A percentile compares a stretch with the other conserved stretches of the same genome.
Conservation (phyloP, 2,797 vertebrate genomes). For the Pseudochirops corinnae region DNA sequence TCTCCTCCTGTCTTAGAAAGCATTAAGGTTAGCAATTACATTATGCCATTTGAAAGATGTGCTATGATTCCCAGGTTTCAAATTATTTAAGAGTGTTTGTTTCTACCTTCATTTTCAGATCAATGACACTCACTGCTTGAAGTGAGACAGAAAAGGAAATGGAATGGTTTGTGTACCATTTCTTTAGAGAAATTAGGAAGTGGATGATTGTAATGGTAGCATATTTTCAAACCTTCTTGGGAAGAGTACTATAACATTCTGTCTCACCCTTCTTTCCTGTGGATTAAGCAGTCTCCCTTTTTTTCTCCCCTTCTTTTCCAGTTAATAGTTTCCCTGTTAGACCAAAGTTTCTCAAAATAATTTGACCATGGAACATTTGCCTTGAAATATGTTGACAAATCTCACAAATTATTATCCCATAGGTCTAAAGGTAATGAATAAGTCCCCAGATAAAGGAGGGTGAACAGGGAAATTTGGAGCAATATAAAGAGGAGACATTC, state of each 20-base stretch:
- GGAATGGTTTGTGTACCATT: constrained; percentile 1
- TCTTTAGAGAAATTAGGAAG: constrained; percentile 43
- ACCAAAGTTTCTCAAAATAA: constrained; percentile 65
- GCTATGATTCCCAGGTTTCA: constrained; percentile 40
- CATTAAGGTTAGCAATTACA: constrained; percentile 42
- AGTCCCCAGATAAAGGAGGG: background rate
- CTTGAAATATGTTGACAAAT: background rate
- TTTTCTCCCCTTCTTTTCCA: constrained; percentile 67
- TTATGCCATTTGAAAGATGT: constrained; percentile 32
- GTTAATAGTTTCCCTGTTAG: constrained; percentile 69
- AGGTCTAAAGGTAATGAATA: background rate
- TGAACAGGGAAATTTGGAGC: background rate
- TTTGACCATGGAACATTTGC: background rate
- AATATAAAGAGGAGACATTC: background rate
- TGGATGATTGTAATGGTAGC: constrained; percentile 52
- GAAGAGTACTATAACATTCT: constrained; percentile 53
- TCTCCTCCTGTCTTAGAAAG: constrained; percentile 53
- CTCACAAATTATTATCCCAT: background rate
- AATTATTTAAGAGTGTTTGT: constrained; percentile 55
- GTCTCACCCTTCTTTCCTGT: constrained; percentile 56
- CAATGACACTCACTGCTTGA: constrained; percentile 43
- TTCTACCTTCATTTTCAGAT: constrained; percentile 42
- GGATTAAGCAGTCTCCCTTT: constrained; percentile 62
- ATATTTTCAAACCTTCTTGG: constrained; percentile 41
- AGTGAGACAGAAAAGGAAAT: constrained; percentile 26